Percentiles rank a stretch among this genome's conserved stretches.
Conservation (phyloP, 2,113 vertebrate genomes). For the Panthera tigris region DNA sequence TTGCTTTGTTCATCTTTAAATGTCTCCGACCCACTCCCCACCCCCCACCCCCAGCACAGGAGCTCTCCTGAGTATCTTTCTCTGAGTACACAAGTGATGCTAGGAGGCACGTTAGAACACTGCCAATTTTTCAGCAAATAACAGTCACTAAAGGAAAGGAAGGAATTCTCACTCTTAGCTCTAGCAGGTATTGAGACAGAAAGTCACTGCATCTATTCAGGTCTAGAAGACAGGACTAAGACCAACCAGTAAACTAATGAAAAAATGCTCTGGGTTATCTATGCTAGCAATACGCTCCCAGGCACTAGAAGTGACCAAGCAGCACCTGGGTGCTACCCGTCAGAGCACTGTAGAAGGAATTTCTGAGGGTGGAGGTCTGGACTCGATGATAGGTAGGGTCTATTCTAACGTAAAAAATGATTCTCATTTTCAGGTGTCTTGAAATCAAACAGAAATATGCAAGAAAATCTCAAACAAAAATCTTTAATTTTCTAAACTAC, state of each 20-base stretch:
- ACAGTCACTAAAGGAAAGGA: not conserved
- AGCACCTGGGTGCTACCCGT: not conserved
- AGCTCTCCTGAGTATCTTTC: not conserved
- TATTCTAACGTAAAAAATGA: not conserved
- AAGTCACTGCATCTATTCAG: not conserved
- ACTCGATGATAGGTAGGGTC: not conserved
- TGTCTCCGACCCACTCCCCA: fast-evolving
- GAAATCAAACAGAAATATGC: not conserved
- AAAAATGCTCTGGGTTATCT: not conserved
- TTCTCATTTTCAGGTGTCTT: not conserved
- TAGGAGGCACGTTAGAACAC: not conserved
- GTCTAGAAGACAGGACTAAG: not conserved
- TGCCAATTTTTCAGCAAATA: not conserved
- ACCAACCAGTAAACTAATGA: not conserved
- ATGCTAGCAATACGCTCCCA: fast-evolving
- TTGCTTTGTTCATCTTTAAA: not conserved
- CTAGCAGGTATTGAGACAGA: not conserved
- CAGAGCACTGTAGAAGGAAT: fast-evolving
- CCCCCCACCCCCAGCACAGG: not conserved
- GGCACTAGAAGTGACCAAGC: too few species aligned
- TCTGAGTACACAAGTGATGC: not conserved
- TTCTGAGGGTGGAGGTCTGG: not conserved
- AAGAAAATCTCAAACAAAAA: not conserved
- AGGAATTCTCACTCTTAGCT: not conserved
- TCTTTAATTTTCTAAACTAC: not conserved